phyloP scores from a whole-genome alignment of 64 coral and sea anemone species.

The Catalaphyllia jardinei region DNA sequence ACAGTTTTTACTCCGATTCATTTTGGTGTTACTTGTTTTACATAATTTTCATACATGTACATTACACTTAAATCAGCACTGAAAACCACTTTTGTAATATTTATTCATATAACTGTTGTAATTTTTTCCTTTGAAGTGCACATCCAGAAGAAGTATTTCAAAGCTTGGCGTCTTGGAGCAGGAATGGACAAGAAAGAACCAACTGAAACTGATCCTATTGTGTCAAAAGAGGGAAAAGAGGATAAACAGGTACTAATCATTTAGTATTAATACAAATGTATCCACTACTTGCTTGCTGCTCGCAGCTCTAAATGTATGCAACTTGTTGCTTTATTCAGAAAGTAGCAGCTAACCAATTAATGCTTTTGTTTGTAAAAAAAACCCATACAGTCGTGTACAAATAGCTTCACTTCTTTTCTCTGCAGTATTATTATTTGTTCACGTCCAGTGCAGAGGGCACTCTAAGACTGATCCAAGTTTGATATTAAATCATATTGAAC shows the following conservation, averaged over 20 bases:
- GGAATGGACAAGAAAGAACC: slow-evolving; percentile 74
- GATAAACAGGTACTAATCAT: not conserved
- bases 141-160: slow-evolving; percentile 95
- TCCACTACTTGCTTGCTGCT: not conserved
- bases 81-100: no score
- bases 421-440: no score
- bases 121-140: slow-evolving; percentile 36
- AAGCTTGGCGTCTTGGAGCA: slow-evolving; percentile 88
- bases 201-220: slow-evolving; percentile 74
- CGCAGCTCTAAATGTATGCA: not conserved
- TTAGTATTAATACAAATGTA: not conserved
- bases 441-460: no score
- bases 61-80: no score
- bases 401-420: no score
- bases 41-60: no score
- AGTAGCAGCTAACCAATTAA: not conserved
- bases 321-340: not conserved
- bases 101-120: not conserved
- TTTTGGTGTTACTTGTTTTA: no score
- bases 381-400: not conserved
- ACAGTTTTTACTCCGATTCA: no score
- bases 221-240: slow-evolving; percentile 57
- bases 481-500: not conserved
- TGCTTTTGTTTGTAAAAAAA: not conserved
- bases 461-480: not conserved